Evolutionary conservation across 2,113 vertebrate species (phyloP), one percentile per base, ranked within the genome.

Genomic region (Synodontis membranacea): DNA sequence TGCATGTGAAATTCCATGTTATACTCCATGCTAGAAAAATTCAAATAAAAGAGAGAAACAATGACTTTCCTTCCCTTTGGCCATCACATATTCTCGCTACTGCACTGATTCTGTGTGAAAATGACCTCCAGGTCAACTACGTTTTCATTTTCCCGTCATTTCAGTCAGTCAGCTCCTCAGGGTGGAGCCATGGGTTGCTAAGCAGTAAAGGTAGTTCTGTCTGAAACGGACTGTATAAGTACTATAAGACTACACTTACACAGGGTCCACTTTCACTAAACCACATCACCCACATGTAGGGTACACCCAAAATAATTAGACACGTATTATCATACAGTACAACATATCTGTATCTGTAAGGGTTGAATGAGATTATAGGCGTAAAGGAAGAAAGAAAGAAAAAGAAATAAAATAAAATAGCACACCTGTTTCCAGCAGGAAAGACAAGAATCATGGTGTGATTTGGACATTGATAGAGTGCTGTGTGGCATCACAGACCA

Each of bases 51-150:
- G 15, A 0, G 5, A 50, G 25, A 50, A 79, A 34, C 75, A 78
- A 34, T 34, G 48, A 52, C 31, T 54, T 37, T 4, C n/a, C 14
- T 78, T 52, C 28, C 48, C 46, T 37, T 79, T 9, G 1, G 76
- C 50, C 12, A 37, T 79, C 56, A 12, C 28, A 78, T 34, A 31
- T 37, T 79, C 50, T 79, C 76, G 21, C 1, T 54, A 19, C n/a
- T 54, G 19, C 76, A 37, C n/a, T 34, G 76, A 76, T 76, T 76
- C 44, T 76, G 46, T 76, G n/a, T 23, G 50, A 54, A 54, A 79
- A 79, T 79, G 31, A 79, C 76, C 50, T 79, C 17, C 19, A 37
- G 50, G 76, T 79, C 19, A 10, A 79, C 50, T 54, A 79, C 19
- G 56, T 79, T 79, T 79, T 79, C 31, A 37, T 54, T 10, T 37